These are phyloP conservation scores for Lagenorhynchus albirostris DNA, from an alignment of 2,113 vertebrate genomes.

Conservation along the genomic window DNA sequence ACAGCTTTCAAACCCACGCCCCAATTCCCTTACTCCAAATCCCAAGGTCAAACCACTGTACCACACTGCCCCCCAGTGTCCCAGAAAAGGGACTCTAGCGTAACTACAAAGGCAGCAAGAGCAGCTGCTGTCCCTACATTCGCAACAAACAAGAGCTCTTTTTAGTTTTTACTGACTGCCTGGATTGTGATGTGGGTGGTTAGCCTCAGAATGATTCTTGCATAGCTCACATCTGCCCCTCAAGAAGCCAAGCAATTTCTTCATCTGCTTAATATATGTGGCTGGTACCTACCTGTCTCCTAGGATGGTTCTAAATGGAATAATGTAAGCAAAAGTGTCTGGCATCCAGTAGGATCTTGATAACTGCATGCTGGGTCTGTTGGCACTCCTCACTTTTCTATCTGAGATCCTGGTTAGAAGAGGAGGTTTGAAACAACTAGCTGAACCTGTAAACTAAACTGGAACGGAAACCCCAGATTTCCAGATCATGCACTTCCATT, in stretches of 20 bases:
- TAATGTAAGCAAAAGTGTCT: background rate
- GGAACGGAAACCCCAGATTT: background rate
- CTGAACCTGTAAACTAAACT: background rate
- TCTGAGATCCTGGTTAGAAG: background rate
- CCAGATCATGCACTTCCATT: background rate
- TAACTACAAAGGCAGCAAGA: background rate
- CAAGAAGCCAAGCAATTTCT: background rate
- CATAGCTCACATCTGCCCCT: background rate
- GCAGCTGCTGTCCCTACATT: background rate
- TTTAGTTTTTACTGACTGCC: background rate
- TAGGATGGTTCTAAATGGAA: background rate
- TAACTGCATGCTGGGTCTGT: background rate
- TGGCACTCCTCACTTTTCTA: background rate
- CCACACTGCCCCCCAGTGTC: slow-evolving; percentile 69
- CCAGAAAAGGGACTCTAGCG: background rate
- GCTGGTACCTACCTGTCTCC: background rate
- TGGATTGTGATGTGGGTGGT: background rate
- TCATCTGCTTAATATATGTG: background rate
- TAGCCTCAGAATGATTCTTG: background rate
- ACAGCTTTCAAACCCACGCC: slow-evolving; percentile 40
- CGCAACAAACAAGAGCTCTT: background rate
- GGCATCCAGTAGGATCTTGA: background rate
- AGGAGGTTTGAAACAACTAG: background rate
- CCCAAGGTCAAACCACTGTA: slow-evolving; percentile 12
- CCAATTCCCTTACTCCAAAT: background rate